These are phyloP conservation scores for Lerema accius DNA, from an alignment of 1,140 invertebrate genomes.

Conservation along the genomic window DNA sequence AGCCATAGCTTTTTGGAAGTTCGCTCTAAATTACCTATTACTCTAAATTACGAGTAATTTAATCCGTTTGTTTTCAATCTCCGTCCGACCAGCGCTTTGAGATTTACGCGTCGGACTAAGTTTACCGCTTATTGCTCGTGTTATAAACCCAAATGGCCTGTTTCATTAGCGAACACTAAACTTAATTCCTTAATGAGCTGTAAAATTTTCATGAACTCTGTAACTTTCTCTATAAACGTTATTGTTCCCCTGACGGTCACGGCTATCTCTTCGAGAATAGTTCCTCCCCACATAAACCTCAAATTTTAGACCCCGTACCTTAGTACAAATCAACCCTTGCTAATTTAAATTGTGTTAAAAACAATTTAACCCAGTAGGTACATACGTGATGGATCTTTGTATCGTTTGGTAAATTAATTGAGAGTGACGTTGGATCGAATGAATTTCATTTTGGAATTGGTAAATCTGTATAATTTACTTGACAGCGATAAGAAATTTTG, in stretches of 20 bases:
- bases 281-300: not conserved
- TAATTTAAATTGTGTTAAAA: too few species aligned
- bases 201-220: not conserved
- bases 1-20: too few species aligned
- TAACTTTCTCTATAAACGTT: conserved; percentile 3
- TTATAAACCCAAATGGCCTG: conserved; percentile 37
- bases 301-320: not conserved
- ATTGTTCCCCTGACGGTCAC: not conserved
- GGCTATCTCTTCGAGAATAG: not conserved
- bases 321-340: too few species aligned
- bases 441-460: too few species aligned
- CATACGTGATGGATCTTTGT: too few species aligned
- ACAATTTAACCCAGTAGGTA: too few species aligned
- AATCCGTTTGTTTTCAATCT: conserved; percentile 38
- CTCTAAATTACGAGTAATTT: conserved; percentile 41
- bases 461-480: too few species aligned
- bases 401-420: too few species aligned
- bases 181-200: conserved; percentile 18
- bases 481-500: too few species aligned
- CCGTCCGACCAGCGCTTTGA: conserved; percentile 14
- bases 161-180: conserved; percentile 24
- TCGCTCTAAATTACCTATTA: not conserved
- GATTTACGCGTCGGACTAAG: conserved; percentile 37
- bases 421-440: too few species aligned
- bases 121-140: conserved; percentile 41